Base-by-base conservation (phyloP, 2,888 invertebrate genomes). In the Drosophila vallismaia region DNA sequence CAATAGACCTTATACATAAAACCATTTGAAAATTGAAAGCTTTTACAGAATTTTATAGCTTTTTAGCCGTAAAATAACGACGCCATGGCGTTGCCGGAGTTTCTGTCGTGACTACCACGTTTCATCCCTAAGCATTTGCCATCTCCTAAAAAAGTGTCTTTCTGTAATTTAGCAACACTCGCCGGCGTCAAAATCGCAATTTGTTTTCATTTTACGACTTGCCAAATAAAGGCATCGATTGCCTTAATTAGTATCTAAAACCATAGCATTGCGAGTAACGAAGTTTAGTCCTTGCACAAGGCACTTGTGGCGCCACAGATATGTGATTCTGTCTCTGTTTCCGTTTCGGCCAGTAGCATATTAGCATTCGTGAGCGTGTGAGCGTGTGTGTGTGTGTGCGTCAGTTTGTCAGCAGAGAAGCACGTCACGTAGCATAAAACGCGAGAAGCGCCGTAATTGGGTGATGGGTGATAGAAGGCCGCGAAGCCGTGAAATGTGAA, bases 171-270 rank as follows among this genome's bases (percentile, higher is more conserved):
- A 36, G 36, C 36, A 36, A 36, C 36, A 36, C 36, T 36, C 36
- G 36, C 36, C 36, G 36, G n/a, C 26, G 31, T 40, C 55, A 49
- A 71, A 67, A 77, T 63, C 71, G 53, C 77, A 75, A 76, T 71
- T 36, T 36, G 36, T 36, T 36, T 36, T 36, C 36, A n/a, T 36
- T 36, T 36, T 36, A 36, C 36, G 12, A n/a, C n/a, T 36, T 12
- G 36, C 36, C 36, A 36, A 36, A 36, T n/a, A 36, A n/a, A 36
- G 6, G 36, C 36, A 36, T 36, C n/a, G 12, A 36, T 12, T 36
- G 36, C 36, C 36, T 36, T 4, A 36, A n/a, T 36, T 36, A 36
- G 5, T 36, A 36, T 36, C 36, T 36, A 36, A 36, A 36, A 12
- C 36, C 36, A 19, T 36, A n/a, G 36, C 5, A 36, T n/a, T 36